phyloP scores from a whole-genome alignment of 2,888 invertebrate genomes.

The Eulithis testata region DNA sequence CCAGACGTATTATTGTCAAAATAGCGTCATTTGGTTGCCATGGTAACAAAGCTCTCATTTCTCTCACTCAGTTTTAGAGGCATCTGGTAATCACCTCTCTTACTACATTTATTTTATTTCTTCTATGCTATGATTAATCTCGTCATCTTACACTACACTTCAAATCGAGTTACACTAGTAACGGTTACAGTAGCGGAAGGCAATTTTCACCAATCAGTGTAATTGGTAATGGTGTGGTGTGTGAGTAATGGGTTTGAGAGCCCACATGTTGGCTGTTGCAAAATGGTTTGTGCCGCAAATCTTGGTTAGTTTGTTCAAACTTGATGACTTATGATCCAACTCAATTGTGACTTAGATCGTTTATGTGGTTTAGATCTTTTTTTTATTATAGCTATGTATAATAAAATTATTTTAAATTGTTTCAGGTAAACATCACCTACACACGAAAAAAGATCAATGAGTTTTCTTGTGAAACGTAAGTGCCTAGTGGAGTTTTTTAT shows the following conservation, averaged over 20 bases:
- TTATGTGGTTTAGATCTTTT: too few relatives aligned
- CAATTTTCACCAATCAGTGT: slow-evolving; percentile 43
- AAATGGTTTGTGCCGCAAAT: slow-evolving; percentile 15
- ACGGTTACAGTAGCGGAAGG: slow-evolving; percentile 11
- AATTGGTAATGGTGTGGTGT: slow-evolving; percentile 37
- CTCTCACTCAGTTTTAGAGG: too few relatives aligned
- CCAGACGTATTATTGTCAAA: too few relatives aligned
- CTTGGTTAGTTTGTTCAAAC: not conserved
- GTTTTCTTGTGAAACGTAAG: not conserved
- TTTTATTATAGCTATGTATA: too few relatives aligned
- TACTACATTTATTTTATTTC: too few relatives aligned
- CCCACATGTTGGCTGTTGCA: slow-evolving; percentile 30
- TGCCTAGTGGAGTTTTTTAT: too few relatives aligned
- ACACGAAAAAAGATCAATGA: not conserved
- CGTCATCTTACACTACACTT: not conserved
- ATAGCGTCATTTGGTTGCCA: too few relatives aligned
- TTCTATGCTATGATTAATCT: not conserved
- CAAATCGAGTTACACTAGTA: slow-evolving; percentile 28
- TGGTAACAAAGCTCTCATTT: too few relatives aligned
- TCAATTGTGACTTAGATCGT: not conserved
- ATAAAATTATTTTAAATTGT: slow-evolving; percentile 18
- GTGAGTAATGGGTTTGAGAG: slow-evolving; percentile 28
- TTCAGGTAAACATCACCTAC: slow-evolving; percentile 25
- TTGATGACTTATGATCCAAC: not conserved
- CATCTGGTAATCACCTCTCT: too few relatives aligned